Percentiles rank a stretch among this genome's conserved stretches.
phyloP scores from a whole-genome alignment of 2,113 vertebrate genomes.

The Eclectus roratus region DNA sequence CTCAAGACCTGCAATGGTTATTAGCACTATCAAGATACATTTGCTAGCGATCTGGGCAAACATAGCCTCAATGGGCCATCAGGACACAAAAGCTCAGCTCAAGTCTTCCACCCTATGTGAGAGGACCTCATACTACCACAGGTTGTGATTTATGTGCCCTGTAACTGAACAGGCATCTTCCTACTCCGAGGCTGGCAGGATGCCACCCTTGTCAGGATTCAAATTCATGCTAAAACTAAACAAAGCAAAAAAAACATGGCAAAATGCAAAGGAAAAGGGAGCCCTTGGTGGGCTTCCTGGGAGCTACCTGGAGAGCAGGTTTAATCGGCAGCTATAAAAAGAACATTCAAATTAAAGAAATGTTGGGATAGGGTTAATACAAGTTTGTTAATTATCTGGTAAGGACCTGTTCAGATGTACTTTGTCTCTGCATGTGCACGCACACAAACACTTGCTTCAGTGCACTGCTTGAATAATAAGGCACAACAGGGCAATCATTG shows the following conservation, averaged over 20 bases:
- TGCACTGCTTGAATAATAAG: slow-evolving; percentile 64
- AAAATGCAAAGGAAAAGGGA: not conserved
- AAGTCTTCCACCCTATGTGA: not conserved
- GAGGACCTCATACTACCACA: not conserved
- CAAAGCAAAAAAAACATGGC: not conserved
- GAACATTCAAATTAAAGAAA: not conserved
- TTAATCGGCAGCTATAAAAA: not conserved
- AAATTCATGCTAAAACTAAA: not conserved
- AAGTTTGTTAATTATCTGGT: slow-evolving; percentile 53
- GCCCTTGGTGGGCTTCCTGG: not conserved
- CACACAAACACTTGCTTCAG: slow-evolving; percentile 64
- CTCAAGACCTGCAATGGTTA: not conserved
- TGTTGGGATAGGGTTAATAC: slow-evolving; percentile 42
- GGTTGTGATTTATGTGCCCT: not conserved
- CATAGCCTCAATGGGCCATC: not conserved
- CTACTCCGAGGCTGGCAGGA: not conserved
- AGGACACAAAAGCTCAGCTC: not conserved
- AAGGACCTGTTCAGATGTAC: slow-evolving; percentile 60
- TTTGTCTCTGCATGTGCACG: slow-evolving; percentile 56
- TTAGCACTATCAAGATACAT: not conserved
- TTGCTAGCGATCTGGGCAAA: not conserved
- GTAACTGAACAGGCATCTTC: not conserved
- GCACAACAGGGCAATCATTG: slow-evolving; percentile 66
- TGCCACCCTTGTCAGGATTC: not conserved
- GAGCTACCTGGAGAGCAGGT: not conserved